Evolutionary conservation across 1,140 invertebrate species (phyloP).

Genomic region (Leptinotarsa lineolata): DNA sequence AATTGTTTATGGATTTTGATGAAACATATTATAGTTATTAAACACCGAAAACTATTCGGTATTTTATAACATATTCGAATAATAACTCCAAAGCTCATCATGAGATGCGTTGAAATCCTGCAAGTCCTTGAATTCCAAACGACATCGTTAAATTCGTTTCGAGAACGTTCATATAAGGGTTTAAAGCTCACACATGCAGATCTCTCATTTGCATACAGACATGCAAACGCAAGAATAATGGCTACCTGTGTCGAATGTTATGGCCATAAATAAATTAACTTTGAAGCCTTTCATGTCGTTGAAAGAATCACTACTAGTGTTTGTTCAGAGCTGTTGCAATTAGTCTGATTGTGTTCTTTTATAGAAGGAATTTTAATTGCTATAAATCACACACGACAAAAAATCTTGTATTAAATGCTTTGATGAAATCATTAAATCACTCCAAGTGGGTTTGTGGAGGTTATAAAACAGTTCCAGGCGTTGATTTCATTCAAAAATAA

Average conservation of each 20-base stretch:
- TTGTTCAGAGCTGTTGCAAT: neutral
- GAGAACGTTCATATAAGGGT: neutral
- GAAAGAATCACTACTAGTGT: slow-evolving; percentile 3
- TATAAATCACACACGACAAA: neutral
- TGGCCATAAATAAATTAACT: slow-evolving; percentile 1
- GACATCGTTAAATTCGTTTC: neutral
- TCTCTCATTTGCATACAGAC: slow-evolving; percentile 2
- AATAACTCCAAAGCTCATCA: too few species aligned
- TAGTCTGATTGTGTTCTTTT: neutral
- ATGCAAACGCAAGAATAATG: neutral
- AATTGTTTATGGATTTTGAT: too few species aligned
- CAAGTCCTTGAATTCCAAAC: slow-evolving; percentile 1
- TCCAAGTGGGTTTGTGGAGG: neutral
- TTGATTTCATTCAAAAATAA: too few species aligned
- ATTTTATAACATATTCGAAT: too few species aligned
- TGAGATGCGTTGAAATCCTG: neutral
- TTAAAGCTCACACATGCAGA: neutral
- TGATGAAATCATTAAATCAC: neutral
- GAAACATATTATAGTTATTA: too few species aligned
- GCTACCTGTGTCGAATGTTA: neutral
- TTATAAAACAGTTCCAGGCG: neutral
- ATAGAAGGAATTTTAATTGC: neutral
- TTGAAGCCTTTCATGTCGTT: neutral
- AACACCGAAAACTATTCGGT: too few species aligned
- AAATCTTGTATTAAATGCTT: neutral